Conservation (phyloP, 2,797 vertebrate species). For the Pseudochirops cupreus region DNA sequence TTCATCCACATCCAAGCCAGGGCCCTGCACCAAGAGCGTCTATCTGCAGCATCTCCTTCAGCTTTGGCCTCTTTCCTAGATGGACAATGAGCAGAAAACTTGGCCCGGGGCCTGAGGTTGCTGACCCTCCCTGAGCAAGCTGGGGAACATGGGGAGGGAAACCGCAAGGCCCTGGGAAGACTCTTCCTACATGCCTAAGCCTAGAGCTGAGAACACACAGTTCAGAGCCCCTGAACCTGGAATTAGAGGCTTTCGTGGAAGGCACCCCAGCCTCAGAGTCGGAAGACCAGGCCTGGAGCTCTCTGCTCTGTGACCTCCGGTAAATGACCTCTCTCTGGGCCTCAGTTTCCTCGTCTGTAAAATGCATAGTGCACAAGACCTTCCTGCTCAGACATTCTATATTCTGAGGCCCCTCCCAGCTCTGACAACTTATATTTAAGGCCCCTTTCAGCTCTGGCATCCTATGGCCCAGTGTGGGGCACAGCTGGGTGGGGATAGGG, state of each 20-base stretch:
- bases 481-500: background rate
- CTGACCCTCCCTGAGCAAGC: slow-evolving; percentile 72
- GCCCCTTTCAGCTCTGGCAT: too few relatives aligned
- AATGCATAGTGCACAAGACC: background rate
- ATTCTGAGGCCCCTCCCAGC: background rate
- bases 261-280: background rate
- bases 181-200: slow-evolving; percentile 11
- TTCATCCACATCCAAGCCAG: slow-evolving; percentile 80
- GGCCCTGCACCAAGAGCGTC: slow-evolving; percentile 76
- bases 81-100: slow-evolving; percentile 81
- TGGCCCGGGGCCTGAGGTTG: slow-evolving; percentile 80
- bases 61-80: slow-evolving; percentile 80
- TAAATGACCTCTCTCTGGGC: background rate
- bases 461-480: background rate
- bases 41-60: slow-evolving; percentile 81
- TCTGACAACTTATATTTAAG: background rate
- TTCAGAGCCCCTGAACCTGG: background rate
- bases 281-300: background rate
- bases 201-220: background rate
- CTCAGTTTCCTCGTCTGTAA: background rate
- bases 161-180: slow-evolving; percentile 60
- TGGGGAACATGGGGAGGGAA: slow-evolving; percentile 71
- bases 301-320: background rate
- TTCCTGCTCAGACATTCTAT: background rate
- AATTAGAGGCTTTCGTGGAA: background rate